Percentiles rank a stretch among this genome's conserved stretches.
Evolutionary conservation across 2,797 vertebrate genomes (phyloP).

Genomic region (Cyclura pinguis): DNA sequence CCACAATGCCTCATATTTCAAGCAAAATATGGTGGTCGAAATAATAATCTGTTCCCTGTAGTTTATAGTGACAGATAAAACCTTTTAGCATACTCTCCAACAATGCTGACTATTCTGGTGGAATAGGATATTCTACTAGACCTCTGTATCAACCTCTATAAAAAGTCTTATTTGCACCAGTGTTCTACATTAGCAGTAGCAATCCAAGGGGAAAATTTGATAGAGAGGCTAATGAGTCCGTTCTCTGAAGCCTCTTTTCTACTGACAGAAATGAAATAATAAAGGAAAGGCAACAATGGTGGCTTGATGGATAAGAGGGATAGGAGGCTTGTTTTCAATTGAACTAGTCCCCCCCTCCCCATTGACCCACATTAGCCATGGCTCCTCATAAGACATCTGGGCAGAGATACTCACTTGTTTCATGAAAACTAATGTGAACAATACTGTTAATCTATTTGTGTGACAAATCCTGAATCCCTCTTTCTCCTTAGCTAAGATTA

Average conservation of each 20-base stretch:
- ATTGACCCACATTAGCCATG: background rate
- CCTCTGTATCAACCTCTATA: background rate
- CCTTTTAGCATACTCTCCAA: background rate
- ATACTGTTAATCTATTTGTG: background rate
- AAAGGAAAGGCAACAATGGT: background rate
- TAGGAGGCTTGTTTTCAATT: background rate
- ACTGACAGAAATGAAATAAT: background rate
- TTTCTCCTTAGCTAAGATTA: background rate
- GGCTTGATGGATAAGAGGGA: background rate
- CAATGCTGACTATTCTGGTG: background rate
- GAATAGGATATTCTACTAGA: background rate
- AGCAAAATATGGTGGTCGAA: background rate
- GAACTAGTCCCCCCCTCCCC: background rate
- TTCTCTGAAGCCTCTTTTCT: background rate
- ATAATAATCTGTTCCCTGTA: background rate
- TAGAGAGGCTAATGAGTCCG: background rate
- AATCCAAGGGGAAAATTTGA: conserved; percentile 1
- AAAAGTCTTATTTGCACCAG: background rate
- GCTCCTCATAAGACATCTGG: background rate
- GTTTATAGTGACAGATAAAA: background rate
- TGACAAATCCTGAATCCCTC: background rate
- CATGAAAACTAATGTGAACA: background rate
- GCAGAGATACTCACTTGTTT: background rate
- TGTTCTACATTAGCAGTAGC: background rate
- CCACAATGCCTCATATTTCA: background rate